Conservation (phyloP, 2,113 vertebrate genomes). For the Chaenocephalus aceratus region DNA sequence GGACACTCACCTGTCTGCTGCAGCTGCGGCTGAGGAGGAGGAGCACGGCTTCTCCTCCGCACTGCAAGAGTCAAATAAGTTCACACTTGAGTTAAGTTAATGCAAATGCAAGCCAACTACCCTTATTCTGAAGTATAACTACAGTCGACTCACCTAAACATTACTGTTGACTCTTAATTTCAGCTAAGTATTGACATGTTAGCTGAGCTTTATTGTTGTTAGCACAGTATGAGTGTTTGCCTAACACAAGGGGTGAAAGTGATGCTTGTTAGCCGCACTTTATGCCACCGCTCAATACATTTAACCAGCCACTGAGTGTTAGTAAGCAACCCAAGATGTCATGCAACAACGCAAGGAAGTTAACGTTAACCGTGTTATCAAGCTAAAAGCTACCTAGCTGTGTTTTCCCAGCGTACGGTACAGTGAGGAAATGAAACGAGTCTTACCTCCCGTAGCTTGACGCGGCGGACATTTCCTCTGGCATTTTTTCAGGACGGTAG, state of each 20-base stretch:
- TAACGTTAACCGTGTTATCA: neutral
- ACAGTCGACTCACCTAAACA: neutral
- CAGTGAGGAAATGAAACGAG: neutral
- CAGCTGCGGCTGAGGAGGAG: constrained; percentile 68
- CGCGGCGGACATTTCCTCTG: constrained; percentile 77
- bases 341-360: neutral
- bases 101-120: neutral
- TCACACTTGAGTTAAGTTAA: neutral
- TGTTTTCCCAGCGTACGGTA: neutral
- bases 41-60: constrained; percentile 84
- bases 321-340: fast-evolving
- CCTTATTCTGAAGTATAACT: neutral
- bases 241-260: no score
- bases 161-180: neutral
- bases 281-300: fast-evolving
- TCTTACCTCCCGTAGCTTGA: constrained; percentile 76
- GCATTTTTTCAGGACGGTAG: constrained; percentile 64
- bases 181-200: neutral
- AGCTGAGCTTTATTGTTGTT: constrained; percentile 44
- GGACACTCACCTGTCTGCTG: constrained; percentile 68
- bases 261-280: neutral
- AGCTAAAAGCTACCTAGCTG: constrained; percentile 43
- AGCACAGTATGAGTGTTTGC: constrained; percentile 44
- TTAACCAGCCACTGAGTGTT: no score
- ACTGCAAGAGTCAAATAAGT: constrained; percentile 46